phyloP scores from a whole-genome alignment of 92 coral and sea anemone species.

The Isaurus tuberculatus region DNA sequence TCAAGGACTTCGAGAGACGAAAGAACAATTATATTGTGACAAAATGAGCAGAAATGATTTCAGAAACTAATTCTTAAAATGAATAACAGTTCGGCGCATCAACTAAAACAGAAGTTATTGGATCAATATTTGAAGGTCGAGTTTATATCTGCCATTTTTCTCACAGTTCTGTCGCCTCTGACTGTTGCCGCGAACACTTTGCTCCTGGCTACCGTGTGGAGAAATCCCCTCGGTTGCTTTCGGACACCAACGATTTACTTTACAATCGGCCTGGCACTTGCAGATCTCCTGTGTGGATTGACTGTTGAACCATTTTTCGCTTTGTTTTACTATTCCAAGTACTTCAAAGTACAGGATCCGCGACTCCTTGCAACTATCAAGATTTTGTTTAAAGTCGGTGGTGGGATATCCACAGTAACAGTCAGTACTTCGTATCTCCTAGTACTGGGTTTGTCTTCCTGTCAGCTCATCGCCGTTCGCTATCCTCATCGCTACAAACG shows the following conservation, averaged over 20 bases:
- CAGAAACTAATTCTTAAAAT: neutral
- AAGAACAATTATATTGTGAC: neutral
- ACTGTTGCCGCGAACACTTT: slow-evolving; percentile 78
- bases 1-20: neutral
- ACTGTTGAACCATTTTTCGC: slow-evolving; percentile 83
- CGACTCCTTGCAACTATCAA: slow-evolving; percentile 37
- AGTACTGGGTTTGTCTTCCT: slow-evolving; percentile 77
- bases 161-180: slow-evolving; percentile 73
- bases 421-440: slow-evolving; percentile 78
- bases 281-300: slow-evolving; percentile 75
- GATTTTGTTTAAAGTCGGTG: slow-evolving; percentile 56
- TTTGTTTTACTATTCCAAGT: slow-evolving; percentile 62
- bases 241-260: slow-evolving; percentile 83
- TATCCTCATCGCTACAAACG: slow-evolving; percentile 80
- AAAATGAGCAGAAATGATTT: neutral
- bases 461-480: slow-evolving; percentile 78
- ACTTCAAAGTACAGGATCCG: slow-evolving; percentile 37
- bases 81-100: neutral
- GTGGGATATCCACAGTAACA: slow-evolving; percentile 79
- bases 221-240: slow-evolving; percentile 77
- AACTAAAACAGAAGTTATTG: neutral
- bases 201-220: slow-evolving; percentile 71
- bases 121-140: slow-evolving; percentile 62
- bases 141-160: slow-evolving; percentile 67
- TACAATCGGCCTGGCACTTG: slow-evolving; percentile 75